Conservation (phyloP, 37 sponge, comb jelly and placozoan species). For the Chondrosia reniformis region DNA sequence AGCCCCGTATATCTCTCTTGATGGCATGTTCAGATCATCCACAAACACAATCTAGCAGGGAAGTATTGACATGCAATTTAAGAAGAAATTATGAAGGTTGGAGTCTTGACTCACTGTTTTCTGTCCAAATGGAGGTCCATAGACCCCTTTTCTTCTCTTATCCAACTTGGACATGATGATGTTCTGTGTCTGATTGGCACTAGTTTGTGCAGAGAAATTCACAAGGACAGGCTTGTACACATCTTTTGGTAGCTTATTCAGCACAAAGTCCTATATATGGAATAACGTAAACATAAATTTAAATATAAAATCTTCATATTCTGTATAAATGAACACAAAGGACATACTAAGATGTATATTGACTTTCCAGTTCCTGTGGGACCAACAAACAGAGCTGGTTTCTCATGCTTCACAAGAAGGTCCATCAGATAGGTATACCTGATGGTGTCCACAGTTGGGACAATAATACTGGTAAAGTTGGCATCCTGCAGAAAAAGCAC, state of each 20-base stretch:
- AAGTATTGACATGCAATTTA: too few species aligned
- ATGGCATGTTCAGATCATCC: conserved; percentile 98
- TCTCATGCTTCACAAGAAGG: conserved; percentile 80
- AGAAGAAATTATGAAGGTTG: too few species aligned
- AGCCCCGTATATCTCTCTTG: conserved; percentile 92
- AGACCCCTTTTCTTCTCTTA: conserved; percentile 96
- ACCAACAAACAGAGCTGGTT: conserved; percentile 91
- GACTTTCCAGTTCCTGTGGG: conserved; percentile 99
- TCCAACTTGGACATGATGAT: conserved; percentile 98
- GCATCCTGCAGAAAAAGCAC: too few species aligned
- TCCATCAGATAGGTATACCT: conserved; percentile 94
- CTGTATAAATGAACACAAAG: not conserved
- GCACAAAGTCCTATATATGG: conserved; percentile 75
- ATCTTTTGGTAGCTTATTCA: conserved; percentile 88
- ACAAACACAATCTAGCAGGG: conserved; percentile 95
- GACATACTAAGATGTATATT: conserved; percentile 79
- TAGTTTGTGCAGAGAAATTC: conserved; percentile 98
- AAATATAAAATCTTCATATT: too few species aligned
- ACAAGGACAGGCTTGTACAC: conserved; percentile 93
- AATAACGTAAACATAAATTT: not conserved
- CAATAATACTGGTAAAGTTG: conserved; percentile 87
- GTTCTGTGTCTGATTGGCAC: conserved; percentile 97
- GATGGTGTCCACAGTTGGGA: conserved; percentile 96
- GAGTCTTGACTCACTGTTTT: conserved; percentile 69
- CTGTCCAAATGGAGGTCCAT: conserved; percentile 96